Conservation (phyloP, 2,113 vertebrate genomes). For the Dunckerocampus dactyliophorus region DNA sequence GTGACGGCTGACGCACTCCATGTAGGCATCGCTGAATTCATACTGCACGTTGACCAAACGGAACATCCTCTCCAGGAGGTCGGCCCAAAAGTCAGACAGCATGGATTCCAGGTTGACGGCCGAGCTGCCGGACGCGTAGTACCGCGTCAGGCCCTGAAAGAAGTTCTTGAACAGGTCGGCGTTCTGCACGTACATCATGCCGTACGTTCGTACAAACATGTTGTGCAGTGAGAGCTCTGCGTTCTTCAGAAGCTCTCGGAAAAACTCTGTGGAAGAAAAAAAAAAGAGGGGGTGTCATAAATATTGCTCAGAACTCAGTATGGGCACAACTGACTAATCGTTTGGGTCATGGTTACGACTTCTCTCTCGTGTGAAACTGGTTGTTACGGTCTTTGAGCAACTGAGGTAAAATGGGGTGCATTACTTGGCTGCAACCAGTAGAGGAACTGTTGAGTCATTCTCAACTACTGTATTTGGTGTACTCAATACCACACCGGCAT, state of each 20-base stretch:
- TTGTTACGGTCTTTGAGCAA: too few relatives aligned
- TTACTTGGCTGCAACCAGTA: too few relatives aligned
- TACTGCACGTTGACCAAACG: slow-evolving; percentile 92
- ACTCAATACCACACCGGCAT: too few relatives aligned
- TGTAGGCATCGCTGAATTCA: slow-evolving; percentile 87
- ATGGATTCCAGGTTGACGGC: slow-evolving; percentile 90
- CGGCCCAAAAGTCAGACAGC: slow-evolving; percentile 94
- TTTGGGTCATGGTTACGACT: too few relatives aligned
- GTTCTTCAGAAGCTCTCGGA: slow-evolving; percentile 90
- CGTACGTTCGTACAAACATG: slow-evolving; percentile 95
- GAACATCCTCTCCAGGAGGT: slow-evolving; percentile 95
- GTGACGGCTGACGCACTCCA: slow-evolving; percentile 93
- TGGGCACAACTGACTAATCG: too few relatives aligned
- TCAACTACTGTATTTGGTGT: too few relatives aligned
- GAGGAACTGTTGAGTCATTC: too few relatives aligned
- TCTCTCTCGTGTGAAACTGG: too few relatives aligned
- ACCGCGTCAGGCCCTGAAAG: slow-evolving; percentile 82
- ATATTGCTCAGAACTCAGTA: neutral
- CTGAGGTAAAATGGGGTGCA: too few relatives aligned
- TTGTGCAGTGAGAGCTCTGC: slow-evolving; percentile 85
- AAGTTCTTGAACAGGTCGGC: slow-evolving; percentile 92
- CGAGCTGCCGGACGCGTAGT: slow-evolving; percentile 79
- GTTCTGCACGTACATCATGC: slow-evolving; percentile 92
- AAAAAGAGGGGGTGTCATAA: neutral
- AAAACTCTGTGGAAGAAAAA: slow-evolving; percentile 82